Conservation (phyloP, 2,797 vertebrate species). For the Acanthiza pusilla region DNA sequence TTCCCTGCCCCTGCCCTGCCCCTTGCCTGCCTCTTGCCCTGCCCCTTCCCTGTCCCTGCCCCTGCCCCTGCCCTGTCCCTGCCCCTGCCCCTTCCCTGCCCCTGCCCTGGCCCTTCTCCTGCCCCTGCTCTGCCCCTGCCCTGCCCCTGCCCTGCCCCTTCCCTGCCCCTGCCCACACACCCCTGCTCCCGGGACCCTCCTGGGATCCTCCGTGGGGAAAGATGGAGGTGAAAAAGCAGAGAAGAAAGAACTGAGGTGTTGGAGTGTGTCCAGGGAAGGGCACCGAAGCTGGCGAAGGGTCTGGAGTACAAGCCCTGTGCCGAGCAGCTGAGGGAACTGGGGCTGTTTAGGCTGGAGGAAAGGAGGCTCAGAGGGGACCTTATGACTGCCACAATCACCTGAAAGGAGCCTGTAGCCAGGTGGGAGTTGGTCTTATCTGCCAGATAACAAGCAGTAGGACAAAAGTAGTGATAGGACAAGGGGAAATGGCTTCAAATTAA, state of each 20-base stretch:
- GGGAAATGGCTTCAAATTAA: not conserved
- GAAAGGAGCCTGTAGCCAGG: not conserved
- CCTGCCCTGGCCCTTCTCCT: too few species aligned
- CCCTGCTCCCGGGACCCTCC: too few species aligned
- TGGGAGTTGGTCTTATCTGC: not conserved
- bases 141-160: too few species aligned
- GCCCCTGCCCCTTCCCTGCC: too few species aligned
- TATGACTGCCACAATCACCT: not conserved
- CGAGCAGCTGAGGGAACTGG: not conserved
- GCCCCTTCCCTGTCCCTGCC: too few species aligned
- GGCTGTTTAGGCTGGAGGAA: not conserved
- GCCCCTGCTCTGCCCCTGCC: too few species aligned
- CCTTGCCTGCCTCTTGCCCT: too few species aligned
- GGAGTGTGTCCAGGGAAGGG: not conserved
- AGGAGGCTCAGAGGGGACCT: not conserved
- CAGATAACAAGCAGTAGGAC: not conserved
- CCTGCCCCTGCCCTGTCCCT: too few species aligned
- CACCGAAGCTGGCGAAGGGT: not conserved
- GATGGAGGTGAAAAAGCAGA: not conserved
- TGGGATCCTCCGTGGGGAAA: fast-evolving
- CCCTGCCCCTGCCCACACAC: not conserved
- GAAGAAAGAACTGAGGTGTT: fast-evolving
- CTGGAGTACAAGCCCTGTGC: not conserved
- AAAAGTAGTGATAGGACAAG: not conserved
- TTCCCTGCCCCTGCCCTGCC: too few species aligned